Evolutionary conservation across 2,888 invertebrate species (phyloP), one percentile per base, ranked within the genome.

Genomic region (Caenorhabditis sp.): DNA sequence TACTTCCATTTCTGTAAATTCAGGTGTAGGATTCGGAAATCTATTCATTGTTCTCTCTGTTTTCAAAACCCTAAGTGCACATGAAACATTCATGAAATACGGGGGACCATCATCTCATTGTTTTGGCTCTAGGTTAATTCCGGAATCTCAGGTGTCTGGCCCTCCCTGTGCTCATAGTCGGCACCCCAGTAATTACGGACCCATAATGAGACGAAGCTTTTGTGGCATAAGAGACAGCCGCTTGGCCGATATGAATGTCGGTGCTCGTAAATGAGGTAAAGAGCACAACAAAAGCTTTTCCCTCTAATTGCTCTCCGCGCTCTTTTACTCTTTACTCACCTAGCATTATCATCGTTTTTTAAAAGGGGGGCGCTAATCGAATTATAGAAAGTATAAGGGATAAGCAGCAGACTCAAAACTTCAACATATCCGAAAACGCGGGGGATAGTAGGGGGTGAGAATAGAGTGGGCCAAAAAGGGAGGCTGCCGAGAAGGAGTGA

Each of bases 1-100:
- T 41, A 50, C 58, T 27, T 68, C 68, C 68, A 68, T 68, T 37
- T 68, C 68, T 68, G 68, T 11, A 68, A 68, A 39, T 24, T 15
- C 9, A 26, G 8, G n/a, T 41, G 7, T n/a, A 15, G 8, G 26
- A 9, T 48, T 26, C 48, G n/a, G n/a, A 17, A 27, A n/a, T 32
- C 17, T 52, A 32, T 41, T n/a, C 22, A 9, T n/a, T 41, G 11
- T 39, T 17, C 26, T 13, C 30, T 30, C 41, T 7, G n/a, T 26
- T 45, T 45, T 22, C 13, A n/a, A 22, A 13, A 45, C n/a, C 11
- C 59, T 35, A 53, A 53, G 53, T 53, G 53, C 50, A 7, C n/a
- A 39, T 61, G 22, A 17, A 61, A 61, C 41, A 61, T 61, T 61
- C 37, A 61, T 41, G 24, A 15, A n/a, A 17, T 32, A 30, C 20